Percentiles rank a stretch among this genome's conserved stretches.
Conservation (phyloP, 2,797 vertebrate genomes). For the Coregonus ussuriensis region DNA sequence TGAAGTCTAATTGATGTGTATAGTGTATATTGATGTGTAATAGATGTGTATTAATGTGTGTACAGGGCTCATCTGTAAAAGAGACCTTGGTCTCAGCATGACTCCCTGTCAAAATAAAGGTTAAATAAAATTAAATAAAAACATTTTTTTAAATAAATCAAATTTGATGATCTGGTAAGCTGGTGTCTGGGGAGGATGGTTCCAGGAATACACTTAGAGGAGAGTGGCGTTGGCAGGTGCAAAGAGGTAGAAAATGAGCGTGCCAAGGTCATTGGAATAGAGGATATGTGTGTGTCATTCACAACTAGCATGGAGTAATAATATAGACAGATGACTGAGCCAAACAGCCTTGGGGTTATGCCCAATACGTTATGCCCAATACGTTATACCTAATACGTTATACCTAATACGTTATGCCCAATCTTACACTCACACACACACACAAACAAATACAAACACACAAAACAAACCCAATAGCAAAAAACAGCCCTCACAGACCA, state of each 20-base stretch:
- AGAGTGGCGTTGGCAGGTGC: constrained; percentile 18
- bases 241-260: neutral
- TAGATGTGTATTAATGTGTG: too few relatives aligned
- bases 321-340: neutral
- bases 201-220: neutral
- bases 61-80: too few relatives aligned
- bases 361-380: neutral
- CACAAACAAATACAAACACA: constrained; percentile 19
- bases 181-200: neutral
- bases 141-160: too few relatives aligned
- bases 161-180: neutral
- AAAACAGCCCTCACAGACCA: neutral
- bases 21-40: too few relatives aligned
- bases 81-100: too few relatives aligned
- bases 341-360: neutral
- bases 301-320: neutral
- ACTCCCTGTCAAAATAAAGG: too few relatives aligned
- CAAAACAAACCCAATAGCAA: neutral
- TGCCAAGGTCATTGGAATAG: neutral
- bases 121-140: too few relatives aligned
- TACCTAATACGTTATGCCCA: neutral
- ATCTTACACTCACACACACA: neutral
- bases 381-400: neutral
- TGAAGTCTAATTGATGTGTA: too few relatives aligned
- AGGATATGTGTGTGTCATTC: constrained; percentile 4